phyloP scores from a whole-genome alignment of 2,888 invertebrate genomes.

The Leptothorax acervorum region DNA sequence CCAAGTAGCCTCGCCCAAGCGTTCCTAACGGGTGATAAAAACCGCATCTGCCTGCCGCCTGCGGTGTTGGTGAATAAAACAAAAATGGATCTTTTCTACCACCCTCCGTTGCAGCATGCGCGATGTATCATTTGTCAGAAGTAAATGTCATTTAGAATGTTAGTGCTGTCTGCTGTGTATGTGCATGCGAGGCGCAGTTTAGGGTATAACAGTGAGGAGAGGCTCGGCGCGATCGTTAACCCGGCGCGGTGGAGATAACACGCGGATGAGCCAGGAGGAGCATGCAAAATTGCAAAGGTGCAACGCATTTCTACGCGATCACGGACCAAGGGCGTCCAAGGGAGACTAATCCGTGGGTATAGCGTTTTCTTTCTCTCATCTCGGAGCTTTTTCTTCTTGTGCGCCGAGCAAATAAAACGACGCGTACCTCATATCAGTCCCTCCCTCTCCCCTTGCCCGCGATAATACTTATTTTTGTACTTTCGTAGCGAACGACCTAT shows the following conservation, averaged over 20 bases:
- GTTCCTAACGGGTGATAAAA: conserved; percentile 74
- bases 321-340: conserved; percentile 56
- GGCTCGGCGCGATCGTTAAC: conserved; percentile 44
- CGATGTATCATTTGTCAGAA: conserved; percentile 28
- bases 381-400: not conserved
- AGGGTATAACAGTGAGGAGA: conserved; percentile 19
- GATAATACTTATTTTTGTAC: conserved; percentile 59
- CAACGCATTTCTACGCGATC: conserved; percentile 31
- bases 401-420: conserved; percentile 52
- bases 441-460: not conserved
- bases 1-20: conserved; percentile 80
- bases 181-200: conserved; percentile 64
- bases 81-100: conserved; percentile 37
- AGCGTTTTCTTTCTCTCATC: conserved; percentile 15
- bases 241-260: conserved; percentile 38
- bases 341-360: conserved; percentile 61
- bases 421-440: conserved; percentile 12
- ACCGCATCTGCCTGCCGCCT: conserved; percentile 72
- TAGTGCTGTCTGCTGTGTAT: conserved; percentile 24
- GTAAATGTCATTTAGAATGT: conserved; percentile 41
- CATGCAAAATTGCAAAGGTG: conserved; percentile 54
- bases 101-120: conserved; percentile 58
- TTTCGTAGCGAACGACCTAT: conserved; percentile 41
- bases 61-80: conserved; percentile 80
- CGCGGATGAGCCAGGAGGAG: conserved; percentile 18